Evolutionary conservation across 2,888 invertebrate genomes (phyloP).

Genomic region (Zhengitettix transpicula): DNA sequence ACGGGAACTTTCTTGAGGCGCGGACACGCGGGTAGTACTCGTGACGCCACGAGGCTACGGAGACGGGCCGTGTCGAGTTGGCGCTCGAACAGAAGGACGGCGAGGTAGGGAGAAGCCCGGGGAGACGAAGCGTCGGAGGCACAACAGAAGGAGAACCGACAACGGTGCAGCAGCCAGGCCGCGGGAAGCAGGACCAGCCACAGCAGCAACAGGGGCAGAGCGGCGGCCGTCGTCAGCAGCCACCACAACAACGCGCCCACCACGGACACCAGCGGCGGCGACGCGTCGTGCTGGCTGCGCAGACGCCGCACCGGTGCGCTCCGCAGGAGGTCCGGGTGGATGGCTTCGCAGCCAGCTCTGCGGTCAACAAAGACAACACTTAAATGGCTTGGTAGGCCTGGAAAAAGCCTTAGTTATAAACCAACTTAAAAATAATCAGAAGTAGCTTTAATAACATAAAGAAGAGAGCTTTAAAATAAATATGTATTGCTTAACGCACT

Average conservation of each 20-base stretch:
- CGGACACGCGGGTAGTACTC: conserved; percentile 27
- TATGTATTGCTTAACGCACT: too few relatives aligned
- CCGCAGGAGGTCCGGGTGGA: background rate
- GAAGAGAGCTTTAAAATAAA: too few relatives aligned
- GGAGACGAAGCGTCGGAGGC: conserved; percentile 27
- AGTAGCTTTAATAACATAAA: too few relatives aligned
- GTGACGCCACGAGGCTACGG: conserved; percentile 26
- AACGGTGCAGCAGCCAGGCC: background rate
- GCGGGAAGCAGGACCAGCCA: background rate
- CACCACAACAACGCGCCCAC: background rate
- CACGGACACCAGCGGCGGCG: background rate
- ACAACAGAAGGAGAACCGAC: conserved; percentile 19
- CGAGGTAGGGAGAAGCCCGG: conserved; percentile 24
- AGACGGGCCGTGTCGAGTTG: conserved; percentile 25
- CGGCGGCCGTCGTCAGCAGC: background rate
- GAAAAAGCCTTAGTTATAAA: too few relatives aligned
- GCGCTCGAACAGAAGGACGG: conserved; percentile 29
- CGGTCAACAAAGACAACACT: too few relatives aligned
- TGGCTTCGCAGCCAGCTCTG: too few relatives aligned
- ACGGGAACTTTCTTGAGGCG: conserved; percentile 28
- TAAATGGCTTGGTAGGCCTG: too few relatives aligned
- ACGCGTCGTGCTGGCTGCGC: background rate
- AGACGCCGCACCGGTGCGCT: background rate
- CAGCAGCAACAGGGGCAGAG: background rate
- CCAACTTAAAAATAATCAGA: too few relatives aligned